These are phyloP conservation scores for Callinectes sapidus DNA, from an alignment of 2,888 invertebrate genomes.

Conservation along the genomic window DNA sequence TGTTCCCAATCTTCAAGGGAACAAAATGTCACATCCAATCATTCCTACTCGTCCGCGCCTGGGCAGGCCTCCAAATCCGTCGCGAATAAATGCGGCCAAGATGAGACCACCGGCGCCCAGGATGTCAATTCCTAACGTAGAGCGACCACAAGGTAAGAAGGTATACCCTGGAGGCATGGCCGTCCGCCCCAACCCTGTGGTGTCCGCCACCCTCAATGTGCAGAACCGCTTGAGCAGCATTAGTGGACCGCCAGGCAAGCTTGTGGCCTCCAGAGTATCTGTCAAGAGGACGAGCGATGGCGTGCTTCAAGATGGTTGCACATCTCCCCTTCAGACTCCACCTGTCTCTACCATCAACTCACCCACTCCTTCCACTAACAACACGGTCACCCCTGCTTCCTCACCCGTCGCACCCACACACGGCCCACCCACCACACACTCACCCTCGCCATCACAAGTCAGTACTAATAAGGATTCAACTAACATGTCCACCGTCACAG, in stretches of 20 bases:
- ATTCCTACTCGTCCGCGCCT: slow-evolving; percentile 70
- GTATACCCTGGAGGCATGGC: background rate
- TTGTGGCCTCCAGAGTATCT: slow-evolving; percentile 40
- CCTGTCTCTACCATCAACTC: background rate
- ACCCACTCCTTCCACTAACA: background rate
- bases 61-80: slow-evolving; percentile 70
- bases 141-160: slow-evolving; percentile 39
- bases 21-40: slow-evolving; percentile 64
- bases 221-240: slow-evolving; percentile 56
- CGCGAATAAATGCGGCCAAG: slow-evolving; percentile 52
- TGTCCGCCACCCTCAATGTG: slow-evolving; percentile 53
- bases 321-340: slow-evolving; percentile 5
- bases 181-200: slow-evolving; percentile 34
- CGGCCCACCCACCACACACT: background rate
- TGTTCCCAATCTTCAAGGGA: background rate
- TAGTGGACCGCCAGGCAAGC: slow-evolving; percentile 45
- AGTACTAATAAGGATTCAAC: background rate
- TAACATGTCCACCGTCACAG: background rate
- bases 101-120: slow-evolving; percentile 53
- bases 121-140: slow-evolving; percentile 17
- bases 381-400: background rate
- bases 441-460: background rate
- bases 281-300: slow-evolving; percentile 52
- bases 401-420: background rate
- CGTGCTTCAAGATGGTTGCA: background rate